phyloP scores from a whole-genome alignment of 2,113 vertebrate genomes.

The Poecile atricapillus region DNA sequence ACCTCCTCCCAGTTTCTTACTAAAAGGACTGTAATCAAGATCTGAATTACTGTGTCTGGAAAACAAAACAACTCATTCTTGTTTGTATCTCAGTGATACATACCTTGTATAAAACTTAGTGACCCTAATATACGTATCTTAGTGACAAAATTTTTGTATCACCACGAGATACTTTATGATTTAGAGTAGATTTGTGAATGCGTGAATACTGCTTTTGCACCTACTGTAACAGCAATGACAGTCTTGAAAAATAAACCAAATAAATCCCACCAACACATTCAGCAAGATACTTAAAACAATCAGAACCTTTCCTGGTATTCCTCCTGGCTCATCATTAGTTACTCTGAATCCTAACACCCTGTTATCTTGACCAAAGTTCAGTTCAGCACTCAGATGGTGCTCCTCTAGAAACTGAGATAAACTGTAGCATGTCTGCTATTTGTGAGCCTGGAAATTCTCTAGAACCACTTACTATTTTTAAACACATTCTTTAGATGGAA shows the following conservation, averaged over 20 bases:
- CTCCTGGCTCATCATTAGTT: neutral
- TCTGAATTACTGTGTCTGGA: neutral
- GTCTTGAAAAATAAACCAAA: neutral
- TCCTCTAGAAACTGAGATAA: constrained; percentile 25
- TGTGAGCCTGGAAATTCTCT: constrained; percentile 46
- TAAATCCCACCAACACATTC: neutral
- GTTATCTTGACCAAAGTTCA: constrained; percentile 23
- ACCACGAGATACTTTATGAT: neutral
- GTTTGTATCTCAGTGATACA: neutral
- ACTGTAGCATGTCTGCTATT: neutral
- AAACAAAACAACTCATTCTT: neutral
- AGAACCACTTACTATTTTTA: constrained; percentile 53
- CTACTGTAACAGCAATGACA: neutral
- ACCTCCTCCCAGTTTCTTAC: neutral
- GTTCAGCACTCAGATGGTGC: neutral
- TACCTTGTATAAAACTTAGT: neutral
- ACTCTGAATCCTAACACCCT: constrained; percentile 11
- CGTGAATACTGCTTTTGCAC: neutral
- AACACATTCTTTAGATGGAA: constrained; percentile 7
- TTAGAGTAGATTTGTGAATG: neutral
- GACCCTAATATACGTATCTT: neutral
- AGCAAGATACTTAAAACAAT: neutral
- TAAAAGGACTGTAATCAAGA: neutral
- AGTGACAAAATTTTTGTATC: neutral
- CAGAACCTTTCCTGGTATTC: neutral